These are phyloP conservation scores for Sparidentex hasta DNA, from an alignment of 2,797 vertebrate genomes.

Conservation along the genomic window DNA sequence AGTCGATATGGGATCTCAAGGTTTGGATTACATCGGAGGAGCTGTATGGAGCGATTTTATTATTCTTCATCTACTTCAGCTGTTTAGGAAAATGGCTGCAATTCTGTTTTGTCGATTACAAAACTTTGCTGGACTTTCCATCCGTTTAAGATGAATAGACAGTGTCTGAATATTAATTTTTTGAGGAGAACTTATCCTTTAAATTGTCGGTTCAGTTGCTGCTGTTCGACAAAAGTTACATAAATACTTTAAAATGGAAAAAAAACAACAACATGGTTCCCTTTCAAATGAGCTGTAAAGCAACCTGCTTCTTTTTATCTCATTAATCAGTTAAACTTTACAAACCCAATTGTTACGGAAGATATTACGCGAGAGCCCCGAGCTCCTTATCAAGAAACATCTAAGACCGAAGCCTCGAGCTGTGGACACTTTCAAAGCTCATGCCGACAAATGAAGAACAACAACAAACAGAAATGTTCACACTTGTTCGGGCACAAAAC, in stretches of 20 bases:
- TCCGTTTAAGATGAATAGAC: no score
- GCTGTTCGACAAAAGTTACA: background rate
- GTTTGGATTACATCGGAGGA: no score
- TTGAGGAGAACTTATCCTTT: background rate
- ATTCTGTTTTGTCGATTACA: no score
- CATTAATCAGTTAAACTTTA: constrained; percentile 12
- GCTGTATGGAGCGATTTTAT: no score
- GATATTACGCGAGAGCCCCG: background rate
- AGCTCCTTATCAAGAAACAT: constrained; percentile 44
- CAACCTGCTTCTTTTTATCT: constrained; percentile 33
- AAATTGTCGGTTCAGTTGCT: background rate
- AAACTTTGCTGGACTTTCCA: no score
- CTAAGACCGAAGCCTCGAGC: constrained; percentile 28
- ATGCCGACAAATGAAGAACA: constrained; percentile 25
- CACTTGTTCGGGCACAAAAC: constrained; percentile 33
- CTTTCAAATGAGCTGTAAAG: constrained; percentile 10
- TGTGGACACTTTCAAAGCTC: constrained; percentile 33
- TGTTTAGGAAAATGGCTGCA: no score
- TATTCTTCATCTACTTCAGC: no score
- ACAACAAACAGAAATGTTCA: constrained; percentile 22
- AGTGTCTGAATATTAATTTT: no score
- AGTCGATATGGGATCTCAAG: no score
- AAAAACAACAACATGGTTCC: background rate
- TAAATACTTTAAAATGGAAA: background rate
- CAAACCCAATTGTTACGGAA: constrained; percentile 15